A percentile compares a stretch with the other conserved stretches of the same genome.
Conservation (phyloP, 2,888 invertebrate species). For the Lasioglossum vierecki region DNA sequence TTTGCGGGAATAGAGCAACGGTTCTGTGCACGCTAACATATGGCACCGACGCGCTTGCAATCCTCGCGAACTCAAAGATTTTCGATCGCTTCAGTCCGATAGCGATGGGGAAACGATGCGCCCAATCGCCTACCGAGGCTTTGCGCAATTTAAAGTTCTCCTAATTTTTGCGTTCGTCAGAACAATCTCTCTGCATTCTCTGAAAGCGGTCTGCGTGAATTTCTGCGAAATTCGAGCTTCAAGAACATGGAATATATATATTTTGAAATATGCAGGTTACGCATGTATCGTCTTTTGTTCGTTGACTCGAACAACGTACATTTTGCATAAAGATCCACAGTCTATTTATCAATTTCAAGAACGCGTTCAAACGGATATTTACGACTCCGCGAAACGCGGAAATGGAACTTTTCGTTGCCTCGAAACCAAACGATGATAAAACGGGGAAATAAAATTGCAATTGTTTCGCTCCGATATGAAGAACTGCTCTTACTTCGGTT, state of each 20-base stretch:
- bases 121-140: neutral
- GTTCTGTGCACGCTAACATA: constrained; percentile 71
- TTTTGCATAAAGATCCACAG: no score
- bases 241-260: no score
- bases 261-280: no score
- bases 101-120: constrained; percentile 51
- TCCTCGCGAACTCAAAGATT: constrained; percentile 61
- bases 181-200: neutral
- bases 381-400: neutral
- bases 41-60: constrained; percentile 67
- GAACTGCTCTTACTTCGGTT: neutral
- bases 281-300: no score
- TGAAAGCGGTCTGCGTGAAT: no score
- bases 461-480: neutral
- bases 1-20: constrained; percentile 75
- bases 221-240: no score
- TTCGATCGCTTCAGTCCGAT: constrained; percentile 60
- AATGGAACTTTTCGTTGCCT: neutral
- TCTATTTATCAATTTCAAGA: neutral
- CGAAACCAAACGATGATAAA: neutral
- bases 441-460: neutral
- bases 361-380: neutral
- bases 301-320: no score
- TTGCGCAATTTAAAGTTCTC: neutral
- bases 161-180: neutral